Base-by-base conservation (phyloP, 2,888 invertebrate genomes). In the Atrina japonica region DNA sequence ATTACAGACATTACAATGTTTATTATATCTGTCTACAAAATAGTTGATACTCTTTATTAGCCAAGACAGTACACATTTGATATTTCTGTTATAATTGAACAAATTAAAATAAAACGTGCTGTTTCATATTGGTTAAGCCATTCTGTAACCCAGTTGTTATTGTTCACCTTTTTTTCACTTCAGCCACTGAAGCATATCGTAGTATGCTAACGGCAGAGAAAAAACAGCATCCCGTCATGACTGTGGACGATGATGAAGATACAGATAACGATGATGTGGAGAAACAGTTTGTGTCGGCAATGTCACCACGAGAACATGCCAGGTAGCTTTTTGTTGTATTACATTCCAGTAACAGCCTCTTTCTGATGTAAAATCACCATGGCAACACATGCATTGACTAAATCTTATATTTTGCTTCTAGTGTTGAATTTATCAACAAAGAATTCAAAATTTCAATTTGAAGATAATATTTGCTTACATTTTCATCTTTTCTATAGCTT, bases 111-210 rank as follows among this genome's bases (percentile, higher is more conserved):
- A 49, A n/a, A 47, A 47, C 9, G 11, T 49, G 11, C 3, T 49
- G 21, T 3, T 23, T 49, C 25, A 11, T 7, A 23, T n/a, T n/a
- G 11, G 11, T 23, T 9, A 49, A 25, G 49, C 25, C 18, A 23
- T 18, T 3, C 47, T n/a, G n/a, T 2, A 43, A 47, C 47, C 18
- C 47, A 23, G 1, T 35, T 47, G 23, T 66, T 16, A 18, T 21
- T 53, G 6, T 55, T 5, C 7, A 25, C 52, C 14, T 3, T 60
- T 45, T 50, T 45, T 11, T 53, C n/a, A 25, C 30, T 61, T 86
- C 60, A 87, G 86, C 86, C 73, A 87, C 86, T 14, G 84, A 80
- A 63, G 87, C 87, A 3, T 87, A 86, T 64, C 82, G 82, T 67
- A 85, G 77, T 66, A 81, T 87, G 77, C 49, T 87, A 23, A 81